Evolutionary conservation across 2,113 vertebrate species (phyloP), one percentile per base, ranked within the genome.

Genomic region (Cariama cristata): DNA sequence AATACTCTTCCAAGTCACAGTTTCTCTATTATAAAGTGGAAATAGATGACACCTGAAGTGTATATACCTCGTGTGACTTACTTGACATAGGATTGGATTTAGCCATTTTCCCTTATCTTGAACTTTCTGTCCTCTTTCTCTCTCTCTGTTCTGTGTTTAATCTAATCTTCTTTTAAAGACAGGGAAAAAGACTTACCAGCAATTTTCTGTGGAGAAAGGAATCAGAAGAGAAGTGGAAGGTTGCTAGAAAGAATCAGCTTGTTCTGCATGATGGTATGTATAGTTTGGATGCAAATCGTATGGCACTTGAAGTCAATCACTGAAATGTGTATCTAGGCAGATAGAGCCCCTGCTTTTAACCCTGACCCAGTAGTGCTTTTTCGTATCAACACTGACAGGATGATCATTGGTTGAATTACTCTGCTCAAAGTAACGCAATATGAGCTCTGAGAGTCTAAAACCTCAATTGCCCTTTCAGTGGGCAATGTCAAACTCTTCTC

Each of bases 201-300:
- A 79, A 93, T 85, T 95, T 90, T 75, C 44, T 44, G 56, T 47
- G 47, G 69, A 88, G 64, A 66, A 82, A 63, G 17, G 47, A 75
- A 75, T 87, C 60, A 55, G n/a, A 66, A 53, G 71, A n/a, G 50
- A 85, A 89, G 32, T 30, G 20, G n/a, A 63, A 93, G 28, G 47
- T 75, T 85, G 52, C 73, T 72, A 75, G 81, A 92, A 83, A 75
- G 23, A 93, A 94, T 93, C 81, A 27, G 69, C 94, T 94, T 93
- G 74, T 90, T 96, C 85, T 94, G 73, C 85, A 44, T 67, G 81
- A 79, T 55, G 12, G 23, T 63, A 59, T 50, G 64, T 75, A 52
- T 45, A 60, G 64, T 88, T 71, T 74, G 47, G 77, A 73, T 85
- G 82, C 64, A 91, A 87, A 96, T 50, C 93, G 30, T 33, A 53